Evolutionary conservation across 2,888 invertebrate genomes (phyloP).

Genomic region (Agrochola lychnidis): DNA sequence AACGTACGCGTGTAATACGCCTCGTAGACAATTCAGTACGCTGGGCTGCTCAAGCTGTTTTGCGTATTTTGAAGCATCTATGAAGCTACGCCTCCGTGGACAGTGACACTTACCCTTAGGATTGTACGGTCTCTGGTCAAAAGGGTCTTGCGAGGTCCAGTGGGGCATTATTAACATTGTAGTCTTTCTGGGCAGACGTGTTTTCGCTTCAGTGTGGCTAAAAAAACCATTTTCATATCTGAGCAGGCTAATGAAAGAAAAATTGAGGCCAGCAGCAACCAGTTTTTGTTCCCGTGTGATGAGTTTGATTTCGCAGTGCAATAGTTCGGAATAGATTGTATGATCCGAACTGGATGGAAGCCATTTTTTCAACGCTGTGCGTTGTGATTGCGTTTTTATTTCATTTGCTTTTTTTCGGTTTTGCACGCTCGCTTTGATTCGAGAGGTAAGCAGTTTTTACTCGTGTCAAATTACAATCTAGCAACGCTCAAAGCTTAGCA

Average conservation of each 20-base stretch:
- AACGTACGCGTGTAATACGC: too few relatives aligned
- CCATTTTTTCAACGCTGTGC: slow-evolving; percentile 57
- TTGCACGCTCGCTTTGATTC: slow-evolving; percentile 50
- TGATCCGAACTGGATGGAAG: slow-evolving; percentile 53
- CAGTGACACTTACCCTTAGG: too few relatives aligned
- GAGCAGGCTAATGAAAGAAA: slow-evolving; percentile 57
- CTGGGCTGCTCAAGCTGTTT: too few relatives aligned
- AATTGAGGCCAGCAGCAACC: slow-evolving; percentile 48
- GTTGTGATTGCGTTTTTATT: slow-evolving; percentile 60
- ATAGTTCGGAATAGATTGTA: slow-evolving; percentile 62
- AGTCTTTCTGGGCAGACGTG: neutral
- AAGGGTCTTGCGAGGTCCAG: neutral
- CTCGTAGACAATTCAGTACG: too few relatives aligned
- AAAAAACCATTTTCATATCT: neutral
- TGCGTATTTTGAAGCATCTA: too few relatives aligned
- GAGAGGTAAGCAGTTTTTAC: slow-evolving; percentile 48
- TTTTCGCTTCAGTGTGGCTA: neutral
- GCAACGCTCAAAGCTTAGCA: neutral
- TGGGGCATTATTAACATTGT: neutral
- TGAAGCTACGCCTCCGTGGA: too few relatives aligned
- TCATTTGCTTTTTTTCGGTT: slow-evolving; percentile 31
- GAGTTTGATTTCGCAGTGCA: slow-evolving; percentile 58
- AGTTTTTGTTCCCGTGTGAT: slow-evolving; percentile 42
- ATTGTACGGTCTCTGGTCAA: neutral
- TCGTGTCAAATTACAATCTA: slow-evolving; percentile 19